phyloP scores from a whole-genome alignment of 2,797 vertebrate genomes.

The Sebastes reedi region DNA sequence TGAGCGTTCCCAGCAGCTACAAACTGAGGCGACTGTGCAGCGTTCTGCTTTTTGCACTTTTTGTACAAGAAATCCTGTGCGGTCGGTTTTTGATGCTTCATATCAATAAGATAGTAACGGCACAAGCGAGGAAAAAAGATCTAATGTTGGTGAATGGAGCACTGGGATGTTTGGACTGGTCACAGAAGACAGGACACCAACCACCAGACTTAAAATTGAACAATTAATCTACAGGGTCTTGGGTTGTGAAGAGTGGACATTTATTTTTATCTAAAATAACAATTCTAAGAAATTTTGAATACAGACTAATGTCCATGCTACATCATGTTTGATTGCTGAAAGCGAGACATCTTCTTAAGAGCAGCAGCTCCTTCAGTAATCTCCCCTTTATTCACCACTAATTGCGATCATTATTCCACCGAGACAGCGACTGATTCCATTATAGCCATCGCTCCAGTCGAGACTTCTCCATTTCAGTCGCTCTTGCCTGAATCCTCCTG shows the following conservation, averaged over 20 bases:
- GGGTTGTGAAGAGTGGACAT: neutral
- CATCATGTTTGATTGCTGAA: neutral
- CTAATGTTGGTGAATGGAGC: neutral
- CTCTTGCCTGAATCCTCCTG: slow-evolving; percentile 14
- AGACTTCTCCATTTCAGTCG: slow-evolving; percentile 16
- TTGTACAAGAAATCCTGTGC: neutral
- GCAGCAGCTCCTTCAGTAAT: slow-evolving; percentile 33
- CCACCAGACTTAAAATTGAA: neutral
- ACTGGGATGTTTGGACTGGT: neutral
- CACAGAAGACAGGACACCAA: neutral
- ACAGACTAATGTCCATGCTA: neutral
- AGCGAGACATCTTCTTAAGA: neutral
- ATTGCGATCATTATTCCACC: slow-evolving; percentile 65
- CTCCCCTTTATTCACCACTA: slow-evolving; percentile 56
- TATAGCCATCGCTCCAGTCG: slow-evolving; percentile 11
- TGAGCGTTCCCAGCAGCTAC: neutral
- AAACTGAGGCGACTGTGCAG: neutral
- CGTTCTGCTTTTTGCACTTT: neutral
- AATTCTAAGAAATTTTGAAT: neutral
- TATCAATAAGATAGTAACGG: neutral
- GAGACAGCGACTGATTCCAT: slow-evolving; percentile 36
- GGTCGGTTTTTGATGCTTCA: neutral
- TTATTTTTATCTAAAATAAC: neutral
- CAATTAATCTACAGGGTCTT: neutral
- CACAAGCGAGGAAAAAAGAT: neutral